phyloP scores from a whole-genome alignment of 2,797 vertebrate genomes.

The Lophius americanus region DNA sequence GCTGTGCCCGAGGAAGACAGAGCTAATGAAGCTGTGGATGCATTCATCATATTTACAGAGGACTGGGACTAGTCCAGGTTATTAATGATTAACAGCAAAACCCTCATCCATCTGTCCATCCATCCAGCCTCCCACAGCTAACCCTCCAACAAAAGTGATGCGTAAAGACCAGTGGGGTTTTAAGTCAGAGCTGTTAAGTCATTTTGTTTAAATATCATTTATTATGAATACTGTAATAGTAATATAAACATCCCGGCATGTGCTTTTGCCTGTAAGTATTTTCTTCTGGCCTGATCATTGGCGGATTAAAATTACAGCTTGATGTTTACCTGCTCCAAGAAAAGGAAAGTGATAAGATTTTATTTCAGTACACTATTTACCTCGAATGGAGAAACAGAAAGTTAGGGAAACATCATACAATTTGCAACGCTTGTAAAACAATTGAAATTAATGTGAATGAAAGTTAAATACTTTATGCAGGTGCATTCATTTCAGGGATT shows the following conservation, averaged over 20 bases:
- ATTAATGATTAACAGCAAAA: conserved; percentile 89
- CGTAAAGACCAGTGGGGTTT: not conserved
- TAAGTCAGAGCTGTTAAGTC: not conserved
- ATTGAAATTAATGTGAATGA: no score
- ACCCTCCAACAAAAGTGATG: conserved; percentile 30
- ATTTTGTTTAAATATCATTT: conserved; percentile 6
- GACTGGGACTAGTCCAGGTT: conserved; percentile 73
- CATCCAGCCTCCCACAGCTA: conserved; percentile 56
- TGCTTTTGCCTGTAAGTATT: no score
- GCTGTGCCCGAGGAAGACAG: conserved; percentile 58
- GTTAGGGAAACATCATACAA: no score
- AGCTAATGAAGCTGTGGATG: conserved; percentile 70
- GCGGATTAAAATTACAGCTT: not conserved
- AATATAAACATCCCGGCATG: not conserved
- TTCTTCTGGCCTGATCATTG: no score
- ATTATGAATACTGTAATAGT: not conserved
- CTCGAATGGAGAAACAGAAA: no score
- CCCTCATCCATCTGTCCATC: conserved; percentile 76
- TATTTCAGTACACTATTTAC: not conserved
- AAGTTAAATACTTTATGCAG: no score
- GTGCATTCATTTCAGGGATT: no score
- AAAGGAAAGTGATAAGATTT: not conserved
- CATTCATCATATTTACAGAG: conserved; percentile 88
- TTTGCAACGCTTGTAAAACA: no score
- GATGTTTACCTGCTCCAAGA: not conserved